Base-by-base conservation (phyloP, 2,797 vertebrate species). In the Acipenser oxyrinchus region DNA sequence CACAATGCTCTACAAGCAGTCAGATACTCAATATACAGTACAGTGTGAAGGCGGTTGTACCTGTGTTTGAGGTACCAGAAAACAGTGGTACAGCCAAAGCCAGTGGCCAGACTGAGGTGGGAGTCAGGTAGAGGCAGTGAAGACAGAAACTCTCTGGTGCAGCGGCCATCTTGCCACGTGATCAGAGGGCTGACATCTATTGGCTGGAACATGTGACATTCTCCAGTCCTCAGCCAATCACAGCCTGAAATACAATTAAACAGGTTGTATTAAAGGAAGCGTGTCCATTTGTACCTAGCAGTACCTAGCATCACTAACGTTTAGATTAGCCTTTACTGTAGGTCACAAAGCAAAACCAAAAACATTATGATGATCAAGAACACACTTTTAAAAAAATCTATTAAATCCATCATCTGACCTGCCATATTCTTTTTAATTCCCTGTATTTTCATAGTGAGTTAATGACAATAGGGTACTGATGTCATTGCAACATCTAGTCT, bases 161-260 rank as follows among this genome's bases (percentile, higher is more conserved):
- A 98, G 64, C 96, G 93, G 0, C 92, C 82, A 0, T 99, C 97
- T 80, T 97, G 93, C 97, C 97, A 99, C 0, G 95, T 98, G 76
- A 98, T 79, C 81, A 98, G 83, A 59, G 69, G 89, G 86, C 94
- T 98, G 71, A 89, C 85, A 12, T 86, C 78, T 74, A 73, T 75
- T 0, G 90, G 75, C 69, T 83, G 85, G 74, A 96, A 96, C 55
- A 67, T 69, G 65, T 80, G 64, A 49, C 72, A 18, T 1, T 69
- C 51, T 52, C 59, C 74, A 65, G 68, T 9, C 4, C 76, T 77
- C 8, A 78, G 81, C 94, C 94, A 97, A 18, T 74, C 78, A 72
- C 94, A 94, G 51, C 88, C 97, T 99, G 81, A 10, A 73, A 78
- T 1, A 73, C 23, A 37, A 37, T 37, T 37, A 37, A 23, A 76